A percentile compares a stretch with the other conserved stretches of the same genome.
Conservation (phyloP, 35 echinoderm and acorn worm species). For the Anneissia japonica region DNA sequence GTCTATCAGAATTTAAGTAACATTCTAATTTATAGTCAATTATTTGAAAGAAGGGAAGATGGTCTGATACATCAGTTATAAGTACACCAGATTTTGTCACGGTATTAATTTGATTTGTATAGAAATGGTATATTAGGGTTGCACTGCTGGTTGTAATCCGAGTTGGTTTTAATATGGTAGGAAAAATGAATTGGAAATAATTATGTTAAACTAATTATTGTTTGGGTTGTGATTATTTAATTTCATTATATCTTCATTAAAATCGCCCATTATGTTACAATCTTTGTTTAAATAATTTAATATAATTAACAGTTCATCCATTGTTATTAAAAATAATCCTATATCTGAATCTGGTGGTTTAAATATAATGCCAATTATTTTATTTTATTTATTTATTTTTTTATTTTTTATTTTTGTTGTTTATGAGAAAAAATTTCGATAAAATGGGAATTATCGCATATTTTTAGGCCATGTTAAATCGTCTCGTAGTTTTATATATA, state of each 20-base stretch:
- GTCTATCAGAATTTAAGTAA: neutral
- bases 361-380: neutral
- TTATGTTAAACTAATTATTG: neutral
- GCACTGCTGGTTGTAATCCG: neutral
- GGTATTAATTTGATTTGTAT: neutral
- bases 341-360: neutral
- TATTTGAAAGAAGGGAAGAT: neutral
- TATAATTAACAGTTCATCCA: neutral
- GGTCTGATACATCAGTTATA: neutral
- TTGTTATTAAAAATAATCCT: neutral
- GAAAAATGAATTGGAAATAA: neutral
- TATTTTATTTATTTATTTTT: too few species aligned
- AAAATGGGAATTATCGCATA: neutral
- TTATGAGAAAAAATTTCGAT: too few species aligned
- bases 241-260: neutral
- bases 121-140: neutral
- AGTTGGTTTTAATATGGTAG: neutral
- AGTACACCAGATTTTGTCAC: neutral
- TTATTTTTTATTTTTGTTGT: too few species aligned
- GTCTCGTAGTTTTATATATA: neutral
- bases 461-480: neutral
- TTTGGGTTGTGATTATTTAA: neutral
- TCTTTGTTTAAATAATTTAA: neutral
- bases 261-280: neutral
- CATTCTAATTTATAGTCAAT: neutral